A percentile compares a stretch with the other conserved stretches of the same genome.
phyloP scores from a whole-genome alignment of 2,888 invertebrate species.

The Nomada fucata region DNA sequence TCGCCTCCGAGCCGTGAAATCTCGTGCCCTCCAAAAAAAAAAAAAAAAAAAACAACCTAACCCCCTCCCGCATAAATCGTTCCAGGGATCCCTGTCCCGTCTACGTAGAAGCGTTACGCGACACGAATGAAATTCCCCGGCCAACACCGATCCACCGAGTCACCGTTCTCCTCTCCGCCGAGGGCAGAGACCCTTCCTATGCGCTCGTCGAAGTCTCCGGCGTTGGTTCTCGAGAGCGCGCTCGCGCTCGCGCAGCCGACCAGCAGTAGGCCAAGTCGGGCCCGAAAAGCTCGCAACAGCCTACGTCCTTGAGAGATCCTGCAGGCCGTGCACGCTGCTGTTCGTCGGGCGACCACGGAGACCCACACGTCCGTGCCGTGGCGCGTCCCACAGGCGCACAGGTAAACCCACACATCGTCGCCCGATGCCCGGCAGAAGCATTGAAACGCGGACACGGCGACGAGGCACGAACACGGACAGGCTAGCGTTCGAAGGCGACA shows the following conservation, averaged over 20 bases:
- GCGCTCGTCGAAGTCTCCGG: constrained; percentile 69
- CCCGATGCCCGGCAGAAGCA: background rate
- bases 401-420: background rate
- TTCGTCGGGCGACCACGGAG: constrained; percentile 47
- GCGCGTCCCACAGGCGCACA: constrained; percentile 12
- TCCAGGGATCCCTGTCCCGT: too few species aligned
- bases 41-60: too few species aligned
- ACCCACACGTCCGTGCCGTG: constrained; percentile 36
- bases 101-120: background rate
- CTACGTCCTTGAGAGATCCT: constrained; percentile 73
- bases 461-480: background rate
- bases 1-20: too few species aligned
- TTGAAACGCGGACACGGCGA: constrained; percentile 7
- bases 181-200: constrained; percentile 57
- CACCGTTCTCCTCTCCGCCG: constrained; percentile 13
- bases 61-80: too few species aligned
- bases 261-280: constrained; percentile 70
- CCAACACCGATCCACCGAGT: constrained; percentile 2
- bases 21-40: too few species aligned
- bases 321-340: constrained; percentile 54
- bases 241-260: constrained; percentile 29
- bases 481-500: constrained; percentile 47
- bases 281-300: constrained; percentile 67
- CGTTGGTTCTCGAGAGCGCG: constrained; percentile 27
- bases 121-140: background rate